Evolutionary conservation across 1,140 invertebrate species (phyloP).

Genomic region (Coelopa frigida): DNA sequence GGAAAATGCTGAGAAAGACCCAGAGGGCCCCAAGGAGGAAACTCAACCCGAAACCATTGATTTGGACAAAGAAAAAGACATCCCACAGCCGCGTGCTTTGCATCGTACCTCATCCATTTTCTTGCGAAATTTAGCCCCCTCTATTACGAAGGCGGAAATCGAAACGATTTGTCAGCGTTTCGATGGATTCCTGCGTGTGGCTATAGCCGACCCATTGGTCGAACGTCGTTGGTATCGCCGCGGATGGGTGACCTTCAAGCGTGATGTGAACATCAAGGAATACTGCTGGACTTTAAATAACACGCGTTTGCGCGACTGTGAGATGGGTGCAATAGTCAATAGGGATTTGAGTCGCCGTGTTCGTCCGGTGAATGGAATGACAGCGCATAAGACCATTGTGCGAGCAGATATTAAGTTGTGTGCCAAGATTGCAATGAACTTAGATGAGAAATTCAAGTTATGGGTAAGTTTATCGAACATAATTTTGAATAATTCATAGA

Average conservation of each 20-base stretch:
- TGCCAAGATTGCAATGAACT: constrained; percentile 89
- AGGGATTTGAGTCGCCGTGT: constrained; percentile 88
- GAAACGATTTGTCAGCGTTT: constrained; percentile 95
- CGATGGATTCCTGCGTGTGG: constrained; percentile 91
- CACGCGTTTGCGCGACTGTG: constrained; percentile 74
- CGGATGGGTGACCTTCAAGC: constrained; percentile 97
- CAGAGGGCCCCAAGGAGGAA: constrained; percentile 7
- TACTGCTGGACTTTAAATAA: constrained; percentile 99
- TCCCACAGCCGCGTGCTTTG: constrained; percentile 58
- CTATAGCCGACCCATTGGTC: constrained; percentile 92
- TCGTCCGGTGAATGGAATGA: constrained; percentile 86
- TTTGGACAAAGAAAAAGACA: constrained; percentile 48
- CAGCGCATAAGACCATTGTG: constrained; percentile 83
- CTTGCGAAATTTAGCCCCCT: constrained; percentile 87
- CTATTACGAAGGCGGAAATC: constrained; percentile 93
- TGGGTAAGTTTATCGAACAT: constrained; percentile 51
- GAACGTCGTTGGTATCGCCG: constrained; percentile 91
- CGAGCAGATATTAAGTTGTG: constrained; percentile 88
- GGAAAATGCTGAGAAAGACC: constrained; percentile 12
- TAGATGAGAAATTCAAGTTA: constrained; percentile 76
- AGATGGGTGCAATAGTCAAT: constrained; percentile 91
- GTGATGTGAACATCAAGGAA: constrained; percentile 97
- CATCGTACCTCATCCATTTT: constrained; percentile 98
- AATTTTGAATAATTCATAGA: no score
- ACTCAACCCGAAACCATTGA: constrained; percentile 33